Evolutionary conservation across 2,797 vertebrate species (phyloP), one percentile per base, ranked within the genome.

Genomic region (Eospalax fontanierii): DNA sequence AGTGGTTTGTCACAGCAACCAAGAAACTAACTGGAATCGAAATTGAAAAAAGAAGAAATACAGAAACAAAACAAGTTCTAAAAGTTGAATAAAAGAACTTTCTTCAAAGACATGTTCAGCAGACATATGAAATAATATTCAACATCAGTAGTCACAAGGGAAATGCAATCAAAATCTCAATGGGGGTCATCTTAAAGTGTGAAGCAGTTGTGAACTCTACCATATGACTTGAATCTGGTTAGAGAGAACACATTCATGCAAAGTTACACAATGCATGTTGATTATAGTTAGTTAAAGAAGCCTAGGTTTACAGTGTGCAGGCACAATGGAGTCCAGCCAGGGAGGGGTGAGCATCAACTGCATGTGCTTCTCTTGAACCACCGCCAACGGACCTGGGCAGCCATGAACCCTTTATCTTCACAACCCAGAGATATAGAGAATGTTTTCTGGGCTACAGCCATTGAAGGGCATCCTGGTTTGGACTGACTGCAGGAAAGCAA

Each of bases 281-380:
- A 22, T 40, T 38, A 40, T 6, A 24, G 61, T 79, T 87, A 50
- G 26, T 28, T 68, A 57, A 0, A 18, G n/a, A 82, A 65, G 28
- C 1, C 19, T n/a, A 15, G 28, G 15, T 65, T 87, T 50, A 57
- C 38, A 19, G 28, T 14, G 66, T 10, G 4, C 70, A 43, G 11
- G 11, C 5, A 19, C 22, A 35, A 40, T 40, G 15, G 16, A 68
- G 33, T 2, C 59, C 66, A 5, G 54, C 22, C 6, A 22, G 14
- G 4, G 38, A 11, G 10, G 12, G 33, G 4, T 0, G n/a, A 26
- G 19, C 46, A 28, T n/a, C 9, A n/a, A 21, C 1, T n/a, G 2
- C 15, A 8, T 28, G 33, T 73, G 24, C 6, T 61, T 6, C 35
- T 30, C 1, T 24, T 61, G 28, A 2, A 65, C 26, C n/a, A 9